Conservation (phyloP, 2,797 vertebrate species). For the Sebastes iracundus region DNA sequence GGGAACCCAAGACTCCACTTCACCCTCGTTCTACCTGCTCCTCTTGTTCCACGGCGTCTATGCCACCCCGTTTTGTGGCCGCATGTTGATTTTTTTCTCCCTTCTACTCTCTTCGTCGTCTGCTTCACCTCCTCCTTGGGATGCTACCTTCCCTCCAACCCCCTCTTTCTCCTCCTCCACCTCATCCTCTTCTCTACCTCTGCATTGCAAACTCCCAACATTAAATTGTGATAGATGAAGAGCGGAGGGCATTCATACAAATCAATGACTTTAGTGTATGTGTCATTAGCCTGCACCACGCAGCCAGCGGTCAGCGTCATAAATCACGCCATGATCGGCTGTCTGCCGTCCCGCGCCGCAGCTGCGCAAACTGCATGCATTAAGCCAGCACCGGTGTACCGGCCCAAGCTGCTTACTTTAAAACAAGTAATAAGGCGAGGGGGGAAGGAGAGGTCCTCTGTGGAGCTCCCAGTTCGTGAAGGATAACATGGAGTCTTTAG, state of each 20-base stretch:
- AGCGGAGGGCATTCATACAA: slow-evolving; percentile 99
- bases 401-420: slow-evolving; percentile 45
- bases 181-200: slow-evolving; percentile 83
- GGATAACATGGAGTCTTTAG: slow-evolving; percentile 28
- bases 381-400: slow-evolving; percentile 74
- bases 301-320: slow-evolving; percentile 99
- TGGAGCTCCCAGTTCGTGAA: slow-evolving; percentile 19
- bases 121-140: slow-evolving; percentile 16
- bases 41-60: neutral
- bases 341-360: slow-evolving; percentile 89
- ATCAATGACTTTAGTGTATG: slow-evolving; percentile 99
- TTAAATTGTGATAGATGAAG: slow-evolving; percentile 99
- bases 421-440: slow-evolving; percentile 40
- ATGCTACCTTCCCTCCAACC: neutral
- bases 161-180: slow-evolving; percentile 16
- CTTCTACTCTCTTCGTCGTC: slow-evolving; percentile 1
- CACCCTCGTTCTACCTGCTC: slow-evolving; percentile 7
- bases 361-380: slow-evolving; percentile 79
- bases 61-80: neutral
- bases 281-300: slow-evolving; percentile 99
- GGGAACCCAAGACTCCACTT: slow-evolving; percentile 63
- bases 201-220: slow-evolving; percentile 97
- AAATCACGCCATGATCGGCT: slow-evolving; percentile 99
- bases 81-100: neutral
- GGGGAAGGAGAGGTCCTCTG: slow-evolving; percentile 14